Base-by-base conservation (phyloP, 1,140 invertebrate genomes). In the Papilio polyxenes region DNA sequence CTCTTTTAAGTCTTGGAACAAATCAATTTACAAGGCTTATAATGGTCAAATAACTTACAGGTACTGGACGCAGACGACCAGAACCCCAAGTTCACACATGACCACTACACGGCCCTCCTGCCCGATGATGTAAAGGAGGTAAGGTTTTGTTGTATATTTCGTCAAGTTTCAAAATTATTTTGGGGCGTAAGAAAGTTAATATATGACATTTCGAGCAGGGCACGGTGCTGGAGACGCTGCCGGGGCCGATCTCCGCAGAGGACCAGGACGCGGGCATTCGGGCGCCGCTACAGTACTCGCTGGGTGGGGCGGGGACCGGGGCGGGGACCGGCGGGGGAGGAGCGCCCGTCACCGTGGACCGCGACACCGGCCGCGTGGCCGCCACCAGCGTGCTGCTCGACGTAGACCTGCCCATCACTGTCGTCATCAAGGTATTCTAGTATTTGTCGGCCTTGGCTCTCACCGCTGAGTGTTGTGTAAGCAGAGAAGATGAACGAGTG, bases 11-110 rank as follows among this genome's bases (percentile, higher is more conserved):
- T 11, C 23, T 9, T 31, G 15, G 17, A 17, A 56, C 15, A n/a
- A n/a, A n/a, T 56, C 15, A 56, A 56, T n/a, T 56, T n/a, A 56
- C 5, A 15, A n/a, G 15, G 15, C 15, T n/a, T n/a, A 7, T 56
- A 13, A 51, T 49, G 48, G 11, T 49, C 48, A 11, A 53, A 53
- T 23, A 65, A 69, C 23, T 0, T 13, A 37, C 53, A 79, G 56
- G 96, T 98, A 4, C 96, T 98, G 7, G 98, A 99, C 92, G 98
- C 98, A 0, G 98, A 99, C 89, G 98, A 99, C 94, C 98, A 98
- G 94, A 98, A 98, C 95, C 98, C 98, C 5, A 95, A 95, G 79
- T 98, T 98, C 93, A 86, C 95, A 3, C 95, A 97, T 77, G 97
- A 98, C 62, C 96, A 97, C 85, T 99, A 98, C 90, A 96, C 95